Base-by-base conservation (phyloP, 1,140 invertebrate genomes). In the Drosophila funebris region DNA sequence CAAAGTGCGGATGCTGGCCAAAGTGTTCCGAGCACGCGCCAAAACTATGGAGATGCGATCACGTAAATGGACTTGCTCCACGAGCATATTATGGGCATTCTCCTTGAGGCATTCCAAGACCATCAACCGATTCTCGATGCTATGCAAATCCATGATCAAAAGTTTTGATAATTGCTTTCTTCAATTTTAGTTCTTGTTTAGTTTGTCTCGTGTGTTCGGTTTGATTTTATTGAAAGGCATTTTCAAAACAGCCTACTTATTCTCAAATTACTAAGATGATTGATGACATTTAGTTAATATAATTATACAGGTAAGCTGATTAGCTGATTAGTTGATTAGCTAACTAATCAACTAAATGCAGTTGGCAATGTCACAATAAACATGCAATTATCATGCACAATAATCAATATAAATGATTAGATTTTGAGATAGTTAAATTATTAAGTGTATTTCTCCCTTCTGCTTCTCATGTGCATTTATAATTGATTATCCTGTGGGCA, bases 401-500 rank as follows among this genome's bases (percentile, higher is more conserved):
- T 67, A 63, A 69, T 60, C 36, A 41, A 46, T 22, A 53, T 48
- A 14, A 41, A 31, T 33, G 50, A 57, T 67, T 39, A 54, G 33
- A 36, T 14, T 58, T 48, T 9, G 11, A 9, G 33, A 18, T 14
- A 56, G 50, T 41, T 33, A 31, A 67, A 66, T 18, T 78, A 77
- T 78, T 70, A 58, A 54, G n/a, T 14, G 46, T 41, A 11, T 14
- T 6, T 16, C 39, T 27, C 24, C 14, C 44, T n/a, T 27, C 57
- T 61, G 58, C 13, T 71, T 29, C 29, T 44, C 46, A 72, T 50
- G n/a, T 84, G 71, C 75, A 83, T 78, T 78, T 62, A 80, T 85
- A 78, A 81, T 87, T 87, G 77, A 87, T 81, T 85, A 73, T 85
- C 68, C 76, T 77, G 66, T 81, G 77, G 81, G 66, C 66, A 27